Evolutionary conservation across 2,888 invertebrate species (phyloP).

Genomic region (Tridacna gigas): DNA sequence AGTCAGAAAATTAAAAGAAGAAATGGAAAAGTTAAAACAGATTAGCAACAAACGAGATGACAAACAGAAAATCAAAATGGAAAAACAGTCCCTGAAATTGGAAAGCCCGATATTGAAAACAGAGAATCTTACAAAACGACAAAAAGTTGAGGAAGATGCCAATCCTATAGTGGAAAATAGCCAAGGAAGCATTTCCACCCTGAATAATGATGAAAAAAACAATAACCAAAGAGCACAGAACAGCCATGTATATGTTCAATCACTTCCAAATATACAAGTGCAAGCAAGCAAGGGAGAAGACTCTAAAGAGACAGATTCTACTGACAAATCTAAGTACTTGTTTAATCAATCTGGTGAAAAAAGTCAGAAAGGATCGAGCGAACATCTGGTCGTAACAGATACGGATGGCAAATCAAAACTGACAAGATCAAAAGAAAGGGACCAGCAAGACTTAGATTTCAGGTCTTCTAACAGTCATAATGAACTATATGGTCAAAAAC

Average conservation of each 20-base stretch:
- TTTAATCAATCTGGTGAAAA: slow-evolving; percentile 10
- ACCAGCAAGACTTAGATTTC: slow-evolving; percentile 47
- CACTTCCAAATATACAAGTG: slow-evolving; percentile 12
- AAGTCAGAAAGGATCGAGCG: slow-evolving; percentile 35
- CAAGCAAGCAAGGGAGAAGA: neutral
- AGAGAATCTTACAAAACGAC: slow-evolving; percentile 59
- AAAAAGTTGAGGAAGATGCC: slow-evolving; percentile 54
- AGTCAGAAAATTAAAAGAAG: slow-evolving; percentile 55
- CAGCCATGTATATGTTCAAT: slow-evolving; percentile 15
- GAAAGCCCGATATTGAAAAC: slow-evolving; percentile 62
- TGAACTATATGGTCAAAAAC: slow-evolving; percentile 50
- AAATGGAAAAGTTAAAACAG: slow-evolving; percentile 50
- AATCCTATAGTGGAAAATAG: slow-evolving; percentile 5
- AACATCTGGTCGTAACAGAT: slow-evolving; percentile 25
- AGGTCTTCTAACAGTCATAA: slow-evolving; percentile 56
- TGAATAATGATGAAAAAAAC: slow-evolving; percentile 1
- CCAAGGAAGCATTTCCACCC: neutral
- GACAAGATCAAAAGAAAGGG: slow-evolving; percentile 19
- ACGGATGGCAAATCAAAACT: slow-evolving; percentile 24
- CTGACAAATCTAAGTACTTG: slow-evolving; percentile 8
- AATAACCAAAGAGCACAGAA: neutral
- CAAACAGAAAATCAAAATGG: slow-evolving; percentile 60
- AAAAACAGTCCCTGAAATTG: slow-evolving; percentile 56
- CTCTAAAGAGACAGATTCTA: slow-evolving; percentile 6
- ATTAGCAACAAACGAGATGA: slow-evolving; percentile 57